Evolutionary conservation across 2,113 vertebrate genomes (phyloP).

Genomic region (human): DNA sequence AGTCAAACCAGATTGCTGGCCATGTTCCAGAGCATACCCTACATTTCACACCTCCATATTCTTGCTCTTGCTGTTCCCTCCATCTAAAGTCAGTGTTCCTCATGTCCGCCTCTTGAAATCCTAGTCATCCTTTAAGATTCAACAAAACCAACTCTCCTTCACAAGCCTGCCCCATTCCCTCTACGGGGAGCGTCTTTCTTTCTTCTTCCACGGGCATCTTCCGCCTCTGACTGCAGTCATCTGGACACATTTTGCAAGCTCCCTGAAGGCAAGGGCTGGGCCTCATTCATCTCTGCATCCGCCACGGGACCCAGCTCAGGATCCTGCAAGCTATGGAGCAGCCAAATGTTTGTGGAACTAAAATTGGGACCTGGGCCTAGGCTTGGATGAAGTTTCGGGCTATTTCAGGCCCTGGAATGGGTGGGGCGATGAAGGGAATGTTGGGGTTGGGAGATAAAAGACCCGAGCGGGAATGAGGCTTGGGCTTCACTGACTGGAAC

Average conservation of each 20-base stretch:
- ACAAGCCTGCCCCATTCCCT: background rate
- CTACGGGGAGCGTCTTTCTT: background rate
- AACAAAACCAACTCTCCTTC: background rate
- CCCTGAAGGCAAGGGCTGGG: background rate
- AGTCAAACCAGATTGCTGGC: background rate
- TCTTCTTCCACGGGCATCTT: background rate
- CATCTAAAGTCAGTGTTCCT: background rate
- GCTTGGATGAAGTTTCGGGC: constrained; percentile 53
- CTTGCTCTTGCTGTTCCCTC: background rate
- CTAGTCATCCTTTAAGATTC: background rate
- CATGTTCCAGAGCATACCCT: background rate
- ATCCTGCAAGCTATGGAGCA: background rate
- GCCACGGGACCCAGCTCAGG: background rate
- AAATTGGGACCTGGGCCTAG: constrained; percentile 55
- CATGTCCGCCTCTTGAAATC: background rate
- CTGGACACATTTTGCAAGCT: background rate
- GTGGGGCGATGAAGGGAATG: background rate
- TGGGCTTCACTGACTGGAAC: constrained; percentile 15
- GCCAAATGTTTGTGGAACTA: constrained; percentile 57
- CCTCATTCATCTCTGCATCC: background rate
- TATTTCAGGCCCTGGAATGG: constrained; percentile 61
- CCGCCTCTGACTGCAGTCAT: background rate
- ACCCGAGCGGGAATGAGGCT: background rate
- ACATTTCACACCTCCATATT: background rate
- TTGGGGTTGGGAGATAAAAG: constrained; percentile 34